Conservation (phyloP, 1,140 invertebrate species). For the Hylyphantes graminicola region DNA sequence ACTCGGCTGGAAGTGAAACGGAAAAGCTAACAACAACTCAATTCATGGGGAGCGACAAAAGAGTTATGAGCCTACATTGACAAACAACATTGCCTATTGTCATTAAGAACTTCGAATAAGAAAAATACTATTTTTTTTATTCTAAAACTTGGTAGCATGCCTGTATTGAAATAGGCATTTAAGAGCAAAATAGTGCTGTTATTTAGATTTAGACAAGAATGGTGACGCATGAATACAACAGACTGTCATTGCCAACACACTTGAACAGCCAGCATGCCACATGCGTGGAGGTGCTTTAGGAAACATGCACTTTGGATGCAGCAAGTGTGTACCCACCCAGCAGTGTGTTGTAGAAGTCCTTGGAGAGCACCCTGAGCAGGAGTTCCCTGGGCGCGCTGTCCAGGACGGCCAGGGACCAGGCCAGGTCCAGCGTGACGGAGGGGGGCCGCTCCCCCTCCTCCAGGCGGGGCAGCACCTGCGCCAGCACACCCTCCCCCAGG, state of each 20-base stretch:
- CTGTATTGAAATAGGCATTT: too few relatives aligned
- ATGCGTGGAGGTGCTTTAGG: too few relatives aligned
- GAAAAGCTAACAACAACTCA: not conserved
- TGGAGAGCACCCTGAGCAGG: conserved; percentile 13
- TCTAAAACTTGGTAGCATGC: too few relatives aligned
- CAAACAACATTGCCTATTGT: too few relatives aligned
- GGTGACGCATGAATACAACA: not conserved
- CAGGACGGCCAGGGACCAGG: conserved; percentile 45
- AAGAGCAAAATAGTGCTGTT: not conserved
- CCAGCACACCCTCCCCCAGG: not conserved
- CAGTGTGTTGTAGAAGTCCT: conserved; percentile 40
- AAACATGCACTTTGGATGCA: not conserved
- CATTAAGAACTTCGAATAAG: too few relatives aligned
- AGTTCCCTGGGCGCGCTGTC: conserved; percentile 5
- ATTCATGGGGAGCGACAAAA: too few relatives aligned
- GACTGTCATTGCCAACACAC: not conserved
- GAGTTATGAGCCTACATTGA: too few relatives aligned
- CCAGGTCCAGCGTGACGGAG: conserved; percentile 25
- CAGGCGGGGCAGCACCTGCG: not conserved
- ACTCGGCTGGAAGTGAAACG: not conserved
- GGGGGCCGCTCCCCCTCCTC: not conserved
- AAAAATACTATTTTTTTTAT: too few relatives aligned
- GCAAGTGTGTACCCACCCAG: conserved; percentile 9
- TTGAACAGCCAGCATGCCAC: too few relatives aligned
- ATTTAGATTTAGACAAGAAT: not conserved